Evolutionary conservation across 2,888 invertebrate species (phyloP).

Genomic region (Shargacucullia verbasci): DNA sequence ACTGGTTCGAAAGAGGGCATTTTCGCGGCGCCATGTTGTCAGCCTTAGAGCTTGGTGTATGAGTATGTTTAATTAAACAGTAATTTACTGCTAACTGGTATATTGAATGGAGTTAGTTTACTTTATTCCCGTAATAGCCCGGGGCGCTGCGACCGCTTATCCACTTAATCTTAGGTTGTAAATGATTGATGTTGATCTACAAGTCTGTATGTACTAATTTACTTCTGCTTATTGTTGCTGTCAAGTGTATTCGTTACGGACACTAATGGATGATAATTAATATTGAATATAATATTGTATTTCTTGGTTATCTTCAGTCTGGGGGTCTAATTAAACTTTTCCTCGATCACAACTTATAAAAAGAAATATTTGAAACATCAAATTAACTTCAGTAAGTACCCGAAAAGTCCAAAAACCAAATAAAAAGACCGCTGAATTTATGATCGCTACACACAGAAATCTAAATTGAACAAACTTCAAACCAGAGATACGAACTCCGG

Average conservation of each 20-base stretch:
- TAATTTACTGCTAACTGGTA: conserved; percentile 73
- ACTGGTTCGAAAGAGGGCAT: conserved; percentile 12
- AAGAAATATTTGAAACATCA: background rate
- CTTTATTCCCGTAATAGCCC: conserved; percentile 56
- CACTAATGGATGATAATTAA: conserved; percentile 35
- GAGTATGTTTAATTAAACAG: conserved; percentile 76
- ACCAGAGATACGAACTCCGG: conserved; percentile 3
- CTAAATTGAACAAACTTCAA: conserved; percentile 10
- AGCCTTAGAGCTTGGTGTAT: conserved; percentile 21
- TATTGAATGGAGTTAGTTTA: conserved; percentile 65
- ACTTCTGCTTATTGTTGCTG: conserved; percentile 33
- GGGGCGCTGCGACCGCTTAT: conserved; percentile 55
- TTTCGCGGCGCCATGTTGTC: conserved; percentile 5
- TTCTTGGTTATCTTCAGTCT: background rate
- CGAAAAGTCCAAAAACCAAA: background rate
- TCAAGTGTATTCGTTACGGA: conserved; percentile 33
- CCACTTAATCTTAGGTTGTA: conserved; percentile 61
- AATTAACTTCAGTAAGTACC: too few relatives aligned
- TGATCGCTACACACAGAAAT: background rate
- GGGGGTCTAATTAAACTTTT: background rate
- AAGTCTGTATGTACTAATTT: conserved; percentile 33
- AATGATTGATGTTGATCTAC: conserved; percentile 65
- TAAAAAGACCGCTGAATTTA: background rate
- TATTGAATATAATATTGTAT: conserved; percentile 20
- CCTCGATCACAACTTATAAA: background rate